A percentile compares a stretch with the other conserved stretches of the same genome.
Evolutionary conservation across 1,140 invertebrate species (phyloP).

Genomic region (Mesaphorura yosii): DNA sequence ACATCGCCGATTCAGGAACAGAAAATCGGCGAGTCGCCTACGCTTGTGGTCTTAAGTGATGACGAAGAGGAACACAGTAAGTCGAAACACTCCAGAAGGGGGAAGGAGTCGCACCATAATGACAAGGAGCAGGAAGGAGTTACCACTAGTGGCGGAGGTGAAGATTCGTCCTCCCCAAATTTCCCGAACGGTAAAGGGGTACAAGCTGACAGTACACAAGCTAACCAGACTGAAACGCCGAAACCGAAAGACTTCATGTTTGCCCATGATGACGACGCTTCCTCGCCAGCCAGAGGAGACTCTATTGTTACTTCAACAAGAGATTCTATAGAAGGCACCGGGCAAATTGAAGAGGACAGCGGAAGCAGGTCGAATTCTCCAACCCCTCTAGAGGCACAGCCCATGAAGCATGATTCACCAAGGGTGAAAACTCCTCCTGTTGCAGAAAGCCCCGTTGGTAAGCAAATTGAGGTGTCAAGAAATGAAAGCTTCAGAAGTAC

Average conservation of each 20-base stretch:
- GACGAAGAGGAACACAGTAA: conserved; percentile 10
- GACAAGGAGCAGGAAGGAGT: too few relatives aligned
- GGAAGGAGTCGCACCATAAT: conserved; percentile 6
- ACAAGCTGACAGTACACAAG: conserved; percentile 26
- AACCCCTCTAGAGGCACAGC: neutral
- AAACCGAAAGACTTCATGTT: neutral
- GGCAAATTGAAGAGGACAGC: neutral
- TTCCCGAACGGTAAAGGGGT: conserved; percentile 11
- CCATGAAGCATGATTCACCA: too few relatives aligned
- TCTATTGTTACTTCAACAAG: conserved; percentile 24
- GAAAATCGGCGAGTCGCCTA: conserved; percentile 18
- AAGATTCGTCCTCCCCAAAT: neutral
- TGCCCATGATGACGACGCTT: neutral
- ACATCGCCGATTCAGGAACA: conserved; percentile 23
- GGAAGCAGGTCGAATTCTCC: neutral
- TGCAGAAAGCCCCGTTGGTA: too few relatives aligned
- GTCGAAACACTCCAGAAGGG: neutral
- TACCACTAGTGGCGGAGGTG: neutral
- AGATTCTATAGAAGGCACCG: conserved; percentile 13
- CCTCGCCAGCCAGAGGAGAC: conserved; percentile 17
- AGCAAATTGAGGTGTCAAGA: too few relatives aligned
- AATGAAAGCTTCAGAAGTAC: too few relatives aligned
- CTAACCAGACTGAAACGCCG: neutral
- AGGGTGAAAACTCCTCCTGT: too few relatives aligned
- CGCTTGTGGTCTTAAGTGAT: conserved; percentile 22